phyloP scores from a whole-genome alignment of 2,113 vertebrate species.

The Bubo bubo region DNA sequence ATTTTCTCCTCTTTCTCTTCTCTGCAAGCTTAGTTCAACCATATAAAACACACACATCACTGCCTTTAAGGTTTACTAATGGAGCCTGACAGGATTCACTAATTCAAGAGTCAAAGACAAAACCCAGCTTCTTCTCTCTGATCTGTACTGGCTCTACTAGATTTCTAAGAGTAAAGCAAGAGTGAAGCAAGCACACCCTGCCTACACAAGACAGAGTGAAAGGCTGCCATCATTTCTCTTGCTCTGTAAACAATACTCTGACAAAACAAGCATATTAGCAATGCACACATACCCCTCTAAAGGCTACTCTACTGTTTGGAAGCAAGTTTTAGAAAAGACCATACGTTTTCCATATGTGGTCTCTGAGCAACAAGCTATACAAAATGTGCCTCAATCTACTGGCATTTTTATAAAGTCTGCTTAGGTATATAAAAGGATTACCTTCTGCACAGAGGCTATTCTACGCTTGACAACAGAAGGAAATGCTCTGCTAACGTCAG shows the following conservation, averaged over 20 bases:
- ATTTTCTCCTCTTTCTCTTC: background rate
- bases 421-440: background rate
- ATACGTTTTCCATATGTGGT: accelerated
- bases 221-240: background rate
- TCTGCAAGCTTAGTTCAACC: background rate
- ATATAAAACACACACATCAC: background rate
- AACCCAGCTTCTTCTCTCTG: accelerated
- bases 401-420: background rate
- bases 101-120: background rate
- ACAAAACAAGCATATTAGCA: background rate
- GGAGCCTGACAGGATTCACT: background rate
- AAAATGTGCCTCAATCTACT: background rate
- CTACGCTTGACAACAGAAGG: background rate
- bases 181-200: background rate
- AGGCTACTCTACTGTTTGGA: background rate
- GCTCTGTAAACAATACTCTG: background rate
- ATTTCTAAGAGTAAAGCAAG: background rate
- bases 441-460: background rate
- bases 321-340: background rate
- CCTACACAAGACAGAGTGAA: background rate
- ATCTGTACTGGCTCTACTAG: background rate
- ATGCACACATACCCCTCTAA: background rate
- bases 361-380: background rate
- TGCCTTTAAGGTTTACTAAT: background rate
- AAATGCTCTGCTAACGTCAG: background rate